phyloP scores from a whole-genome alignment of 1,140 invertebrate species.

The Neodiprion lecontei region DNA sequence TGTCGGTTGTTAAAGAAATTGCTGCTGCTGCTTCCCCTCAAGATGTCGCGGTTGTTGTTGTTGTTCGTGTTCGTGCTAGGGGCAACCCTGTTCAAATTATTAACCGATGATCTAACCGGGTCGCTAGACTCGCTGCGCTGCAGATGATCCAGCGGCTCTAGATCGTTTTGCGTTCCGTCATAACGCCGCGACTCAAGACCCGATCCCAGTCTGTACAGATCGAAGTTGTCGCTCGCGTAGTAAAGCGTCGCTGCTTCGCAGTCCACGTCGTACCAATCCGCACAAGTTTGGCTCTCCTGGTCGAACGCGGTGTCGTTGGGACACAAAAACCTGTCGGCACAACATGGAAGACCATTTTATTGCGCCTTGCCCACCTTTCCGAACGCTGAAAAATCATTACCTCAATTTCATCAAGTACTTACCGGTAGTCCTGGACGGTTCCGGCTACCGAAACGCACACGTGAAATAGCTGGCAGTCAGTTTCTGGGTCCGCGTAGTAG shows the following conservation, averaged over 20 bases:
- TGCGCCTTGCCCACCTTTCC: background rate
- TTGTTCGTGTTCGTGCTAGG: conserved; percentile 47
- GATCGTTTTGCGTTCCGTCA: conserved; percentile 64
- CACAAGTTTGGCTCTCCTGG: conserved; percentile 90
- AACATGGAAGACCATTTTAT: background rate
- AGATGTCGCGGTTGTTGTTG: conserved; percentile 57
- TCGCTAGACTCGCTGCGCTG: conserved; percentile 79
- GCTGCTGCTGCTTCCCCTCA: conserved; percentile 71
- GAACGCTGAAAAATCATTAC: conserved; percentile 9
- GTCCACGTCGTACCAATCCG: conserved; percentile 88
- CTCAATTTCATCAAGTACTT: conserved; percentile 1
- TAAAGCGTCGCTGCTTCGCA: conserved; percentile 81
- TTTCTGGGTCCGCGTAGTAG: conserved; percentile 90
- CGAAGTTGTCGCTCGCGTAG: conserved; percentile 83
- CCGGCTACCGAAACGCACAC: conserved; percentile 85
- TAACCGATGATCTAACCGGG: conserved; percentile 57
- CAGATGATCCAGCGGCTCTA: conserved; percentile 76
- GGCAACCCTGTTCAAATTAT: conserved; percentile 45
- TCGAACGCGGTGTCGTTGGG: conserved; percentile 92
- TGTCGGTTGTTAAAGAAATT: conserved; percentile 74
- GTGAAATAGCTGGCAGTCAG: conserved; percentile 92
- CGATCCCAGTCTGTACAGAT: conserved; percentile 80
- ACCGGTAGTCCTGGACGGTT: conserved; percentile 58
- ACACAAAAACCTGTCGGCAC: conserved; percentile 80
- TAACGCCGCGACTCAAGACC: conserved; percentile 60